These are phyloP conservation scores for Drosophila meridiana DNA, from an alignment of 2,888 invertebrate genomes.

Conservation along the genomic window DNA sequence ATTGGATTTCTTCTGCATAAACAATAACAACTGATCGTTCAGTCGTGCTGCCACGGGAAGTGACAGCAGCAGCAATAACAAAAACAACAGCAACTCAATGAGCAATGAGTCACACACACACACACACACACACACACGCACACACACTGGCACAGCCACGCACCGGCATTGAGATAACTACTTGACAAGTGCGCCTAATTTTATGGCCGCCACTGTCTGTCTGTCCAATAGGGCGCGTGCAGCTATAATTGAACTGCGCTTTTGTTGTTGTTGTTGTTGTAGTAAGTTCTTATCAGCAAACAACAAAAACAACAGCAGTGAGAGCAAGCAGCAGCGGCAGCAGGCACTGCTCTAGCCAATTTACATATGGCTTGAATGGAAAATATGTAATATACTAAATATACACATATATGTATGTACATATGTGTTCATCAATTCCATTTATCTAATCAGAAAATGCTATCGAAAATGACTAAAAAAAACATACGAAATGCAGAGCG, in stretches of 20 bases:
- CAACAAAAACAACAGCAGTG: not conserved
- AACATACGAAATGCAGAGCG: not conserved
- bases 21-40: conserved; percentile 56
- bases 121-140: conserved; percentile 8
- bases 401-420: conserved; percentile 1
- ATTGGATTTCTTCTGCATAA: conserved; percentile 55
- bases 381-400: conserved; percentile 22
- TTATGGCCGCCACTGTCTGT: conserved; percentile 61
- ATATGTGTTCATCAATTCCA: conserved; percentile 55
- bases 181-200: conserved; percentile 47
- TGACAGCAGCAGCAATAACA: conserved; percentile 46
- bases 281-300: conserved; percentile 44
- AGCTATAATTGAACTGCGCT: conserved; percentile 51
- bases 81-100: conserved; percentile 46
- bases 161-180: conserved; percentile 58
- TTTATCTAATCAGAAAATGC: conserved; percentile 58
- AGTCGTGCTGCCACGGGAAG: conserved; percentile 52
- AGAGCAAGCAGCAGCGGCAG: conserved; percentile 18
- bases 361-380: conserved; percentile 72
- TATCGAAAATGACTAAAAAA: conserved; percentile 46
- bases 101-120: conserved; percentile 29
- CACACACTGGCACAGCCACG: conserved; percentile 17
- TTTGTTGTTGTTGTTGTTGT: conserved; percentile 44
- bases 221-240: conserved; percentile 61
- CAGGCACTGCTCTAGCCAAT: conserved; percentile 55